Evolutionary conservation across 2,113 vertebrate genomes (phyloP).

Genomic region (Zootoca vivipara): DNA sequence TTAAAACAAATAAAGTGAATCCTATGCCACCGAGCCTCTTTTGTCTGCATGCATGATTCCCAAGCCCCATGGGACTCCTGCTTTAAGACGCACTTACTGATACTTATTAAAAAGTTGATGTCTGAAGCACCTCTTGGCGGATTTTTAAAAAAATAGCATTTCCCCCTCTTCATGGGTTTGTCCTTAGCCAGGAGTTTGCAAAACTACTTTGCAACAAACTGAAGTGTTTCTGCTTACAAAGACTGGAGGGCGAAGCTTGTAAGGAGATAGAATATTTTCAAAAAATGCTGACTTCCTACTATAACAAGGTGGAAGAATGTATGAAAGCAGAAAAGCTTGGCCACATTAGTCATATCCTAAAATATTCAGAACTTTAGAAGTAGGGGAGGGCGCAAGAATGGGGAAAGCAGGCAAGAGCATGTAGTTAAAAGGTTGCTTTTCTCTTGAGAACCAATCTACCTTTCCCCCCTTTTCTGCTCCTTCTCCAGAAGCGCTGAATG

Average conservation of each 20-base stretch:
- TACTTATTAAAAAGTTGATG: not conserved
- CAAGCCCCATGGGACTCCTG: not conserved
- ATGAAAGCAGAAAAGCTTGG: slow-evolving; percentile 47
- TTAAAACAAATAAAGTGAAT: not conserved
- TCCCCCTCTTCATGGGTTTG: not conserved
- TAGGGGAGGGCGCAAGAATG: not conserved
- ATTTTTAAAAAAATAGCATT: not conserved
- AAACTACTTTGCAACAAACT: not conserved
- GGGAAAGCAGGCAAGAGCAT: not conserved
- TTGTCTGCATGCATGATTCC: not conserved
- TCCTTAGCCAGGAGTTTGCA: not conserved
- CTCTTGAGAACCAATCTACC: slow-evolving; percentile 63
- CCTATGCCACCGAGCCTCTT: no score
- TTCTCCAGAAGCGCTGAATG: slow-evolving; percentile 50
- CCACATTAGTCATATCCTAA: slow-evolving; percentile 54
- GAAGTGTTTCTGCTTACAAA: not conserved
- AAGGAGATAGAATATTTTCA: not conserved
- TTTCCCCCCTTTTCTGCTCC: slow-evolving; percentile 58
- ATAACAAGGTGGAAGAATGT: slow-evolving; percentile 41
- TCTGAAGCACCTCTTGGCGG: not conserved
- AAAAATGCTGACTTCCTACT: slow-evolving; percentile 28
- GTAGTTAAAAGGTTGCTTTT: slow-evolving; percentile 59
- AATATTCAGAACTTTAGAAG: slow-evolving; percentile 64
- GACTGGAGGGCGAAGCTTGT: not conserved
- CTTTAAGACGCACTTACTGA: not conserved